These are phyloP conservation scores for Strigops habroptila DNA, from an alignment of 2,113 vertebrate species.

Conservation along the genomic window DNA sequence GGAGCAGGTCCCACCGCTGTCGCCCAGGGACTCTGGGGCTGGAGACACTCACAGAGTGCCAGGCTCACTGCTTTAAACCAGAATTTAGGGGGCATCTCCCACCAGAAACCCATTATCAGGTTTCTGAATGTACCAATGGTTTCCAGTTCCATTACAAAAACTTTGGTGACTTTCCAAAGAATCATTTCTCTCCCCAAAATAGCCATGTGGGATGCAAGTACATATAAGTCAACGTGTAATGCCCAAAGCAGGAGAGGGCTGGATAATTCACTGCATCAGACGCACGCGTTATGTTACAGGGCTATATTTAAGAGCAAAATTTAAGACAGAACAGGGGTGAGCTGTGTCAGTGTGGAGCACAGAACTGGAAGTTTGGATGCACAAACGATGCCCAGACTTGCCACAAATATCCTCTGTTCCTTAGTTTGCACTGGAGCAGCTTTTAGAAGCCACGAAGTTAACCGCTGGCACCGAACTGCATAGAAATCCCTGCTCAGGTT, in stretches of 20 bases:
- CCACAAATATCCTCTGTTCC: background rate
- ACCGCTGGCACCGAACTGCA: background rate
- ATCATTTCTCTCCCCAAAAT: background rate
- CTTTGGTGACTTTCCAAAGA: background rate
- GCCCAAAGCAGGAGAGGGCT: background rate
- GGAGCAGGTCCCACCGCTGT: background rate
- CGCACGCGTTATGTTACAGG: rapidly evolving
- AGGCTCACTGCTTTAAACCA: background rate
- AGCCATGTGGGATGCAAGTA: background rate
- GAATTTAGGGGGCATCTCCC: too few relatives aligned
- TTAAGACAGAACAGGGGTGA: background rate
- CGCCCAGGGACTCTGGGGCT: background rate
- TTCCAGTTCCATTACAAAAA: background rate
- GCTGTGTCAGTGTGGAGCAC: rapidly evolving
- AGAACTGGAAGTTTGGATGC: background rate
- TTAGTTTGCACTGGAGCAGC: background rate
- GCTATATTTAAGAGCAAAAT: background rate
- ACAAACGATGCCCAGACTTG: background rate
- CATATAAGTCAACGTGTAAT: background rate
- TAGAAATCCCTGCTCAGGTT: background rate
- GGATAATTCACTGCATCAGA: background rate
- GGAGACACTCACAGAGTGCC: background rate
- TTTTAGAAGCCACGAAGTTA: background rate
- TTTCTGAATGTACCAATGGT: background rate
- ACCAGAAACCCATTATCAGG: background rate